Evolutionary conservation across 1,140 invertebrate genomes (phyloP).

Genomic region (Gerris buenoi): DNA sequence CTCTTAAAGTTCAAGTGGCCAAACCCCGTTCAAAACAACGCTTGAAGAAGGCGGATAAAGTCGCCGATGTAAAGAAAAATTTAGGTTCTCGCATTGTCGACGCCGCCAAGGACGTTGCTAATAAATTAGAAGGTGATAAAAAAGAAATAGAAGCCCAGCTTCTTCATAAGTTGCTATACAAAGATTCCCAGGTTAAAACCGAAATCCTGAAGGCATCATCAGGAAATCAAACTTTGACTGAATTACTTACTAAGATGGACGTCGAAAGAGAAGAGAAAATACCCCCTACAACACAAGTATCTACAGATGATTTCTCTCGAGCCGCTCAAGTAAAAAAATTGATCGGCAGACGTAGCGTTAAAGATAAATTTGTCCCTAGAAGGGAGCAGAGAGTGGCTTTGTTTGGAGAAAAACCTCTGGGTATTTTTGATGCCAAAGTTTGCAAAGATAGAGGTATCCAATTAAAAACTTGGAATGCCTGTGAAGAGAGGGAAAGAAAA

Average conservation of each 20-base stretch:
- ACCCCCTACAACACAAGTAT: too few species aligned
- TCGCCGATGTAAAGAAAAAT: conserved; percentile 4
- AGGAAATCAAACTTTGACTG: neutral
- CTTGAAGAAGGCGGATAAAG: neutral
- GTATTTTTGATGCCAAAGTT: conserved; percentile 15
- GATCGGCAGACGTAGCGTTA: too few species aligned
- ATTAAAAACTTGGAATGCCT: conserved; percentile 48
- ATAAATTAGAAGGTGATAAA: conserved; percentile 43
- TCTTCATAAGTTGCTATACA: conserved; percentile 31
- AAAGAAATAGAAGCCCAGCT: conserved; percentile 57
- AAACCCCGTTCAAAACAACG: neutral
- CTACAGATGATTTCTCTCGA: too few species aligned
- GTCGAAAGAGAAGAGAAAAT: neutral
- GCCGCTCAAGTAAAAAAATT: neutral
- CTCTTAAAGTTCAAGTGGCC: neutral
- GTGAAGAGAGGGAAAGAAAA: conserved; percentile 48
- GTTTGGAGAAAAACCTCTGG: conserved; percentile 17
- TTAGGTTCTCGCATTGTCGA: conserved; percentile 28
- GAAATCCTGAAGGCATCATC: conserved; percentile 7
- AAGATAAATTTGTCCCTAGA: neutral
- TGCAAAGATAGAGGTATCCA: conserved; percentile 30
- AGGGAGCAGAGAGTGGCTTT: conserved; percentile 11
- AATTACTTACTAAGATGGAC: neutral
- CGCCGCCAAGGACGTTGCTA: conserved; percentile 52
- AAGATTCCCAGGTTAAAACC: conserved; percentile 10